These are phyloP conservation scores for Sorex fumeus DNA, from an alignment of 2,113 vertebrate genomes.

Conservation along the genomic window DNA sequence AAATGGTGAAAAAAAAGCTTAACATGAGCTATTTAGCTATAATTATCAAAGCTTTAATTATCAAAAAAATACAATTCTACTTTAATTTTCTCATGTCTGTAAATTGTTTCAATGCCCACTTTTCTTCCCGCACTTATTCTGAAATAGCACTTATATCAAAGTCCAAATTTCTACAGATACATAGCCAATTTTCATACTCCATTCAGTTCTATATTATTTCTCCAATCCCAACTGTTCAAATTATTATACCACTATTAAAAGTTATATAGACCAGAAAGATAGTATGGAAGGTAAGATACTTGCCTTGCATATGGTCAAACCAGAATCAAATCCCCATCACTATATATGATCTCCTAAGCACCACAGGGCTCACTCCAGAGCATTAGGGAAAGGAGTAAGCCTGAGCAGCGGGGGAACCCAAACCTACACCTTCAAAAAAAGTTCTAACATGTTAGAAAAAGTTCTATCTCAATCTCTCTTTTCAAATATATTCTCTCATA, in stretches of 20 bases:
- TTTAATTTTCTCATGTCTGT: neutral
- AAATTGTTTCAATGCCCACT: neutral
- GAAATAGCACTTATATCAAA: neutral
- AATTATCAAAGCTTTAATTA: neutral
- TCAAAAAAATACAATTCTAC: neutral
- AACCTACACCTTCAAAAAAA: neutral
- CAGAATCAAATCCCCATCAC: neutral
- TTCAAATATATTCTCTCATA: conserved; percentile 4
- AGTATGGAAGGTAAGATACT: neutral
- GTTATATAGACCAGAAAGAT: neutral
- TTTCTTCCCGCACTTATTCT: neutral
- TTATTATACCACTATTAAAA: neutral
- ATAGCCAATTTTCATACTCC: neutral
- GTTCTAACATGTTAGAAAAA: conserved; percentile 14
- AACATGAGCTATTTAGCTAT: neutral
- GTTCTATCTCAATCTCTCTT: neutral
- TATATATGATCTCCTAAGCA: too few species aligned
- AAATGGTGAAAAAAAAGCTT: too few species aligned
- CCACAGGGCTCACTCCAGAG: too few species aligned
- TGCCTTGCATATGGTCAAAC: neutral
- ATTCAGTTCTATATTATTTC: conserved; percentile 5
- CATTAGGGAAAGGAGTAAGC: too few species aligned
- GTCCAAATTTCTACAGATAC: neutral
- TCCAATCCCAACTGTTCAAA: conserved; percentile 3
- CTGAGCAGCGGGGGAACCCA: too few species aligned